Conservation (phyloP, 2,888 invertebrate species). For the Conchocele bisecta region DNA sequence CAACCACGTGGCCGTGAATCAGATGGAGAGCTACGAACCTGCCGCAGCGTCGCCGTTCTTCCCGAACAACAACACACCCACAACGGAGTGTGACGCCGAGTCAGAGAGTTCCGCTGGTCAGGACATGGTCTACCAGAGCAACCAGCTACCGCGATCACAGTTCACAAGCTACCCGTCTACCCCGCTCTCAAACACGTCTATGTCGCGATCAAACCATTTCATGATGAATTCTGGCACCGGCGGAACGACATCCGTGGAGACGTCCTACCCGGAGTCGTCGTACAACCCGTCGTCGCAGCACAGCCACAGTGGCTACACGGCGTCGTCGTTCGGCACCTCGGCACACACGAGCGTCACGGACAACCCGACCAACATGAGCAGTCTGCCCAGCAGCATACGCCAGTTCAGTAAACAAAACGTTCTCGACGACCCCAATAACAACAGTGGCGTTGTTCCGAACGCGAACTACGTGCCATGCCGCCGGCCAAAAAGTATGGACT, state of each 20-base stretch:
- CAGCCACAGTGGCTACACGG: slow-evolving; percentile 38
- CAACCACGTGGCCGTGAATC: slow-evolving; percentile 14
- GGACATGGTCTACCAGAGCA: not conserved
- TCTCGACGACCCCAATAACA: slow-evolving; percentile 47
- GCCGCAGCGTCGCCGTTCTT: slow-evolving; percentile 63
- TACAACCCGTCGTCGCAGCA: slow-evolving; percentile 33
- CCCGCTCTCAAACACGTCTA: slow-evolving; percentile 40
- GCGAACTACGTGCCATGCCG: slow-evolving; percentile 54
- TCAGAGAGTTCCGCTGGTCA: slow-evolving; percentile 44
- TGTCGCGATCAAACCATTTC: slow-evolving; percentile 15
- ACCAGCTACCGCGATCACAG: slow-evolving; percentile 27
- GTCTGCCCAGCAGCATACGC: slow-evolving; percentile 69
- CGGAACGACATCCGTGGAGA: slow-evolving; percentile 10
- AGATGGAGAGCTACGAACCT: slow-evolving; percentile 30
- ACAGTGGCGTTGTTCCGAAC: slow-evolving; percentile 47
- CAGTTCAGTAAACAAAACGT: slow-evolving; percentile 58
- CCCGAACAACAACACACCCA: slow-evolving; percentile 73
- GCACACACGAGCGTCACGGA: slow-evolving; percentile 50
- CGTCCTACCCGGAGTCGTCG: slow-evolving; percentile 49
- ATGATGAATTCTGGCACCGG: slow-evolving; percentile 19
- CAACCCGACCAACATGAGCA: slow-evolving; percentile 44
- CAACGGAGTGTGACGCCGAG: slow-evolving; percentile 60
- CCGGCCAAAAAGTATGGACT: slow-evolving; percentile 44
- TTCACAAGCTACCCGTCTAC: slow-evolving; percentile 57
- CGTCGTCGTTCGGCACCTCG: slow-evolving; percentile 33